Evolutionary conservation across 2,797 vertebrate species (phyloP).

Genomic region (Xyrichtys novacula): DNA sequence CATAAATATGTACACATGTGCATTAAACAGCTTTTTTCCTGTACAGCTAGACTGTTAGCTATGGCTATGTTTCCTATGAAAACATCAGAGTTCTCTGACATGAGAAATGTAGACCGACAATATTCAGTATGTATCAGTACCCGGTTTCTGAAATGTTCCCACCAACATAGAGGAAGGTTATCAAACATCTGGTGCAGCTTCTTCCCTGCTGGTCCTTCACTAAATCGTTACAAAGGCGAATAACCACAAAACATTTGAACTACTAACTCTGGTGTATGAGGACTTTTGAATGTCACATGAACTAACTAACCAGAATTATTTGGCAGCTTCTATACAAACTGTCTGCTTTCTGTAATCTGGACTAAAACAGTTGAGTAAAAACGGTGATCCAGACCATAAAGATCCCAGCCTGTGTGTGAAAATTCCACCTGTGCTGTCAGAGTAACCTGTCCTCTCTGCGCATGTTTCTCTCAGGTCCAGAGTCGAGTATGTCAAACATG

Average conservation of each 20-base stretch:
- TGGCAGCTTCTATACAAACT: constrained; percentile 26
- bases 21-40: constrained; percentile 23
- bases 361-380: constrained; percentile 1
- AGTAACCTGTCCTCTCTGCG: constrained; percentile 8
- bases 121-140: constrained; percentile 17
- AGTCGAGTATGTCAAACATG: constrained; percentile 21
- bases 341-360: background rate
- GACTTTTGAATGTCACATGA: background rate
- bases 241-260: constrained; percentile 6
- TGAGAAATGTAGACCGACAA: constrained; percentile 3
- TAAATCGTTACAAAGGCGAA: constrained; percentile 5
- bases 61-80: constrained; percentile 63
- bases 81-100: constrained; percentile 15
- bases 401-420: constrained; percentile 6
- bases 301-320: background rate
- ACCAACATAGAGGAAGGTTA: constrained; percentile 14
- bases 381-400: background rate
- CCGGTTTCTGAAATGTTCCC: constrained; percentile 18
- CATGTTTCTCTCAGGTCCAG: constrained; percentile 20
- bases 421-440: background rate
- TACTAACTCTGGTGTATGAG: background rate
- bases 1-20: constrained; percentile 27
- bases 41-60: constrained; percentile 34
- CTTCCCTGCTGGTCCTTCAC: constrained; percentile 31
- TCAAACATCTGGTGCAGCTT: constrained; percentile 46